Percentiles rank a stretch among this genome's conserved stretches.
Evolutionary conservation across 92 coral and sea anemone species (phyloP).

Genomic region (Umimayanthus chanpuru): DNA sequence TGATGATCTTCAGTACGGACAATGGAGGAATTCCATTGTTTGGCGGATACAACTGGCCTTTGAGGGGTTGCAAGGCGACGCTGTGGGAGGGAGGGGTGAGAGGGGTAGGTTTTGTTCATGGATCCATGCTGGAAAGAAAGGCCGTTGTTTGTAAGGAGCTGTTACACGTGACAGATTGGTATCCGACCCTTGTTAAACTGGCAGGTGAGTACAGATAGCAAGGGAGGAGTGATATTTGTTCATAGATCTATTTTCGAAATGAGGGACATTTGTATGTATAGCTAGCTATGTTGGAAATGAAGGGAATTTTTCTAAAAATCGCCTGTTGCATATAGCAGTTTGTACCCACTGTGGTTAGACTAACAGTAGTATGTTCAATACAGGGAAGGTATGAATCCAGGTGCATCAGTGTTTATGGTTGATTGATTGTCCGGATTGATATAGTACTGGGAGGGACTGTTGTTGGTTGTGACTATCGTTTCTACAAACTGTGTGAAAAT

Average conservation of each 20-base stretch:
- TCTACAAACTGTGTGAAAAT: too few relatives aligned
- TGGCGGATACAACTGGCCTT: slow-evolving; percentile 84
- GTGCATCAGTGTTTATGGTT: too few relatives aligned
- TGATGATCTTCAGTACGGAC: slow-evolving; percentile 70
- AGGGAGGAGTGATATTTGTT: neutral
- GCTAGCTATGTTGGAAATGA: neutral
- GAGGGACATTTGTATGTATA: neutral
- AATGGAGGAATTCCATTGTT: slow-evolving; percentile 59
- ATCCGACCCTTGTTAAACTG: slow-evolving; percentile 52
- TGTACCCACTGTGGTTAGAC: too few relatives aligned
- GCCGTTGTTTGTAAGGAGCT: slow-evolving; percentile 49
- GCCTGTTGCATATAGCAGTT: neutral
- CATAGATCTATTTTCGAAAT: neutral
- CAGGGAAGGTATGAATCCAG: too few relatives aligned
- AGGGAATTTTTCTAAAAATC: neutral
- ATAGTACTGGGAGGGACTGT: too few relatives aligned
- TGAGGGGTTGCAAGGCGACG: slow-evolving; percentile 62
- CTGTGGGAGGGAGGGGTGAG: slow-evolving; percentile 77
- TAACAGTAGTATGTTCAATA: too few relatives aligned
- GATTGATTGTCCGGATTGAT: too few relatives aligned
- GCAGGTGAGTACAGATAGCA: slow-evolving; percentile 44
- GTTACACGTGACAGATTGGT: slow-evolving; percentile 63
- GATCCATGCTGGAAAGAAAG: slow-evolving; percentile 47
- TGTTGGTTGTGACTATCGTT: too few relatives aligned
- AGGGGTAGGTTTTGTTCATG: slow-evolving; percentile 66